Conservation (phyloP, 2,797 vertebrate species). For the Ptychadena robeensis region DNA sequence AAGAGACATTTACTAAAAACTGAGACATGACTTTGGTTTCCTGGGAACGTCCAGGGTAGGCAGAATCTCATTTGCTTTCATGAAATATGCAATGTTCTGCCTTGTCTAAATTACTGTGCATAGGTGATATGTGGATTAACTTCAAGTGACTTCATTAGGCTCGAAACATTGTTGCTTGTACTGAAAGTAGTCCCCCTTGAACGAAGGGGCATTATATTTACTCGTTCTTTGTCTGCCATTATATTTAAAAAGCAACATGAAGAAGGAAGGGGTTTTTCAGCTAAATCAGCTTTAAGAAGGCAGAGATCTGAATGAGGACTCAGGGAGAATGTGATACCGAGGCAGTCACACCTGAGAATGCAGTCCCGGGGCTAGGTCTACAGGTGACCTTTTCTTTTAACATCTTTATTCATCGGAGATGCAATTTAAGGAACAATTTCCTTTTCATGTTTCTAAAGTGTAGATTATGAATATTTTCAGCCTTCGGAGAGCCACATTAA, state of each 20-base stretch:
- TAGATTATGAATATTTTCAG: conserved; percentile 2
- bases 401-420: conserved; percentile 30
- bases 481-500: conserved; percentile 5
- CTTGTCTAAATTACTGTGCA: conserved; percentile 33
- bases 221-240: conserved; percentile 55
- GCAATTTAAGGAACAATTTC: conserved; percentile 31
- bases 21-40: conserved; percentile 42
- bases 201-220: conserved; percentile 49
- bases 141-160: conserved; percentile 56
- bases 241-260: conserved; percentile 32
- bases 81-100: conserved; percentile 65
- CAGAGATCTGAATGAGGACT: conserved; percentile 27
- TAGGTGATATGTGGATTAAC: conserved; percentile 56
- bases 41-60: conserved; percentile 56
- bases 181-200: conserved; percentile 44
- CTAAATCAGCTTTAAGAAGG: conserved; percentile 36
- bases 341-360: conserved; percentile 16
- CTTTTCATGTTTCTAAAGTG: conserved; percentile 20
- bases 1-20: conserved; percentile 27
- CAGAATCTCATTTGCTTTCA: conserved; percentile 61
- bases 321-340: conserved; percentile 37
- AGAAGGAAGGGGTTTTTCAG: conserved; percentile 14
- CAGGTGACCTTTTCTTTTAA: conserved; percentile 60
- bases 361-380: conserved; percentile 39
- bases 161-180: conserved; percentile 31